Evolutionary conservation across 1,140 invertebrate species (phyloP).

Genomic region (Zaprionus taronus): DNA sequence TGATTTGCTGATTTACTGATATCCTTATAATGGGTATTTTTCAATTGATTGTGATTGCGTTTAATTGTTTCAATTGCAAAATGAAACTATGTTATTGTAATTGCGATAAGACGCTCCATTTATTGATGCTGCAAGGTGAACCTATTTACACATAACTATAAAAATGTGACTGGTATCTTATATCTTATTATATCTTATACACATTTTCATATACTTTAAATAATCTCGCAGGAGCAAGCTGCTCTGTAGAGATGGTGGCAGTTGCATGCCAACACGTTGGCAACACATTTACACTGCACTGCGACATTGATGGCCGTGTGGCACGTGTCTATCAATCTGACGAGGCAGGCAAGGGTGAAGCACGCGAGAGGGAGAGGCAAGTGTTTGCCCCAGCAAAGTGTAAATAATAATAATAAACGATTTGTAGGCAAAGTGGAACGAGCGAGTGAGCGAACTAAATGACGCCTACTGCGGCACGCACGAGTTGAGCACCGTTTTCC

Average conservation of each 20-base stretch:
- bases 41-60: neutral
- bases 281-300: conserved; percentile 65
- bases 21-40: neutral
- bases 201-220: neutral
- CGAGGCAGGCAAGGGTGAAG: conserved; percentile 1
- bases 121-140: too few species aligned
- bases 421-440: conserved; percentile 56
- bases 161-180: neutral
- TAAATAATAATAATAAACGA: conserved; percentile 73
- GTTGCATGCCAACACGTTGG: neutral
- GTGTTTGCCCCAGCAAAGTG: conserved; percentile 63
- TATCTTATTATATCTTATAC: neutral
- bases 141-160: neutral
- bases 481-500: conserved; percentile 10
- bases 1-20: conserved; percentile 3
- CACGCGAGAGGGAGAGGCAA: conserved; percentile 45
- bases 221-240: neutral
- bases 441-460: conserved; percentile 30
- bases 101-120: neutral
- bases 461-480: conserved; percentile 8
- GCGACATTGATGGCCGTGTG: conserved; percentile 42
- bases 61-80: neutral
- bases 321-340: conserved; percentile 68
- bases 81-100: neutral
- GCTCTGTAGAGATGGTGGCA: neutral